Conservation (phyloP, 2,888 invertebrate species). For the Drosophila falleni region DNA sequence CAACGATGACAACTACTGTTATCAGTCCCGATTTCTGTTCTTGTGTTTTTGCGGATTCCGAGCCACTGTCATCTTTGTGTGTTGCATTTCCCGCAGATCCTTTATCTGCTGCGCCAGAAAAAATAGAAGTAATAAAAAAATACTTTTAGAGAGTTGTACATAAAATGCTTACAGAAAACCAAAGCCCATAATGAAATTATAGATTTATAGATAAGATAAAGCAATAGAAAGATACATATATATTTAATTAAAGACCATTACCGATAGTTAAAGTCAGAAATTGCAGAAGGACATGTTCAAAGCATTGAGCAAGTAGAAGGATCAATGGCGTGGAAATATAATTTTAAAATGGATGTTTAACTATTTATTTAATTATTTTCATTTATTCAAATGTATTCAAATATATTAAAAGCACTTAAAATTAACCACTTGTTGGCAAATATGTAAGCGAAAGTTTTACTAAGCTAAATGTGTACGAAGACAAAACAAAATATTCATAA, state of each 20-base stretch:
- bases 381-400: too few relatives aligned
- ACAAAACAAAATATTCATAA: neutral
- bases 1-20: conserved; percentile 91
- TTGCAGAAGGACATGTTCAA: neutral
- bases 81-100: conserved; percentile 77
- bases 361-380: neutral
- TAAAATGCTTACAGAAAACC: conserved; percentile 6
- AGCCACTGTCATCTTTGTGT: conserved; percentile 36
- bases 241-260: neutral
- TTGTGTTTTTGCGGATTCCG: conserved; percentile 71
- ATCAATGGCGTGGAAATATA: neutral
- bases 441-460: neutral
- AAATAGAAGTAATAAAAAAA: neutral
- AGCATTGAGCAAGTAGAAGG: neutral
- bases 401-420: too few relatives aligned
- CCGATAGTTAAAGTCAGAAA: neutral
- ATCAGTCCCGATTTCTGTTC: conserved; percentile 90
- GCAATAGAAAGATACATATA: neutral
- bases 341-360: neutral
- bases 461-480: neutral
- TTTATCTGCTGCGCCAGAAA: conserved; percentile 66
- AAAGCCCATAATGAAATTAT: conserved; percentile 13
- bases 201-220: neutral
- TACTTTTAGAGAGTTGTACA: neutral
- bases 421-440: neutral